Evolutionary conservation across 2,797 vertebrate genomes (phyloP).

Genomic region (Mormyrus hasselquistii): DNA sequence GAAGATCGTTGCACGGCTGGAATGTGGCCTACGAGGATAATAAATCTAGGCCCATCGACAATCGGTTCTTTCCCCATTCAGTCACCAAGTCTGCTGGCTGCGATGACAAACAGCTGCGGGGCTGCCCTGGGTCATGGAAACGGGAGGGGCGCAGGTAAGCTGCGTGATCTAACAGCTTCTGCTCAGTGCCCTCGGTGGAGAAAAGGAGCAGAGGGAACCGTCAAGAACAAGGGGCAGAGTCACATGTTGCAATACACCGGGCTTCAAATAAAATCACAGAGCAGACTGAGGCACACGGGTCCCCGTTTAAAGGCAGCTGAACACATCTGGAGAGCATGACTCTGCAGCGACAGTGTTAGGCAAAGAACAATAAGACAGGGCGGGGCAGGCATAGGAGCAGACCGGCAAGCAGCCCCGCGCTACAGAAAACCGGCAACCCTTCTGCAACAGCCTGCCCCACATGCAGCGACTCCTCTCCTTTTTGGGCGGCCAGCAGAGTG

Average conservation of each 20-base stretch:
- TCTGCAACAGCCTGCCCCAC: no score
- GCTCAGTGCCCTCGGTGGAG: neutral
- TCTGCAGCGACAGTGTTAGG: neutral
- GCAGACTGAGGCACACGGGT: conserved; percentile 29
- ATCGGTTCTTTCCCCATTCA: conserved; percentile 16
- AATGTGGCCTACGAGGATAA: conserved; percentile 14
- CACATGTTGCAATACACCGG: neutral
- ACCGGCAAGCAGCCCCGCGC: neutral
- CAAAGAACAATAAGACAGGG: neutral
- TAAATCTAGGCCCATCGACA: conserved; percentile 22
- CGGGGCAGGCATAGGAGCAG: neutral
- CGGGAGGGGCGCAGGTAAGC: neutral
- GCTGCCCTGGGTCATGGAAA: conserved; percentile 30
- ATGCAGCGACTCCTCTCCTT: no score
- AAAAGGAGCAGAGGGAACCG: neutral
- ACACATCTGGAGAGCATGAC: conserved; percentile 40
- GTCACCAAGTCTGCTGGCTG: conserved; percentile 25
- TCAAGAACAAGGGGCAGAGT: neutral
- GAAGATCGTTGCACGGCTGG: conserved; percentile 2
- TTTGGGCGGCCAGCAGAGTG: neutral
- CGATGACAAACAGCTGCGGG: conserved; percentile 34
- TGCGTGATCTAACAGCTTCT: neutral
- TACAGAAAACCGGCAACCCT: neutral
- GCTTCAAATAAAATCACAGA: neutral
- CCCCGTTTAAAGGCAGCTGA: conserved; percentile 48